phyloP scores from a whole-genome alignment of 2,797 vertebrate genomes.

The Mormyrus hasselquistii region DNA sequence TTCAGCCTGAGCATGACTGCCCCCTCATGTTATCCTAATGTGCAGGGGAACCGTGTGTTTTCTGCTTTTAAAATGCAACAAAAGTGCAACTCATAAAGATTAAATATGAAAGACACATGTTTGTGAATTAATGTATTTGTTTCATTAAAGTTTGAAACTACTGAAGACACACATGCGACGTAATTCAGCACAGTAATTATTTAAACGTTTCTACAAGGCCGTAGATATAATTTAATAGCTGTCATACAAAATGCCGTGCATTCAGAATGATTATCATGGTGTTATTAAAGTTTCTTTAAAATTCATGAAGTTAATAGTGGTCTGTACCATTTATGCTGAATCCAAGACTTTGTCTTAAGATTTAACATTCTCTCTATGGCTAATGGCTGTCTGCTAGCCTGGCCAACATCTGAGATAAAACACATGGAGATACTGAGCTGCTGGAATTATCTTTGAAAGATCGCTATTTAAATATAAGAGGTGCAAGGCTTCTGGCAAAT shows the following conservation, averaged over 20 bases:
- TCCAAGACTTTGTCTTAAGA: not conserved
- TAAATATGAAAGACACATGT: not conserved
- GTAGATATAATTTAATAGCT: not conserved
- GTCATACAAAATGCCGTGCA: not conserved
- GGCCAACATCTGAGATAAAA: not conserved
- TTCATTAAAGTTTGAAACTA: not conserved
- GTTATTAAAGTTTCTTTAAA: constrained; percentile 17
- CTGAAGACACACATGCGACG: not conserved
- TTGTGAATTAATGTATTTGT: not conserved
- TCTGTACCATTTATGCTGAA: constrained; percentile 12
- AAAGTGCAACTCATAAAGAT: no score
- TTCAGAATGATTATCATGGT: constrained; percentile 5
- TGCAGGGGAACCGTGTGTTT: no score
- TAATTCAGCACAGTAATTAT: constrained; percentile 3
- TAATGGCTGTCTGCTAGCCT: not conserved
- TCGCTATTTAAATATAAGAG: constrained; percentile 11
- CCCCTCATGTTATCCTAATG: no score
- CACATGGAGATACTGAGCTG: not conserved
- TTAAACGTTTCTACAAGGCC: not conserved
- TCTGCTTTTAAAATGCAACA: no score
- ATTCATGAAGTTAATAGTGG: constrained; percentile 20
- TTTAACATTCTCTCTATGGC: not conserved
- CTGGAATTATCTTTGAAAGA: constrained; percentile 16
- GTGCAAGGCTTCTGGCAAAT: constrained; percentile 16
- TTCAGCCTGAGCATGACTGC: not conserved